Conservation (phyloP, 2,797 vertebrate species). For the Cheirogaleus major region DNA sequence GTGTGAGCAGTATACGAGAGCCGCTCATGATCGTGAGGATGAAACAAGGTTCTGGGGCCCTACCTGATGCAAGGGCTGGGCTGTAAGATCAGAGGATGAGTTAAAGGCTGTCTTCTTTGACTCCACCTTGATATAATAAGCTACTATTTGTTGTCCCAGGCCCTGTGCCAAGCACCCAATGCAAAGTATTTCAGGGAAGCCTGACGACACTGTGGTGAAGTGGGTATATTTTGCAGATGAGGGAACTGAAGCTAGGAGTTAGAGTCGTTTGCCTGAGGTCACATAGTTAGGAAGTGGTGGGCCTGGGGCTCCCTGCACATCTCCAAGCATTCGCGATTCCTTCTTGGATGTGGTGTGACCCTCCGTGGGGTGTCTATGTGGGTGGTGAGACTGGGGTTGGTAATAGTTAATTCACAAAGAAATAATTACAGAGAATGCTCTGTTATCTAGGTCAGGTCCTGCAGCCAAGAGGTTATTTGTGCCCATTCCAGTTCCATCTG, state of each 20-base stretch:
- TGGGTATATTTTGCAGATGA: neutral
- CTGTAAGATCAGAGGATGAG: slow-evolving; percentile 36
- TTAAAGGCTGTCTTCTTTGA: neutral
- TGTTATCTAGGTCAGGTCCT: slow-evolving; percentile 67
- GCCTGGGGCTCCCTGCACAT: neutral
- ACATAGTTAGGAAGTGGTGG: neutral
- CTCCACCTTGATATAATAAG: slow-evolving; percentile 41
- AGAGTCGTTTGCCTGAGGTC: neutral
- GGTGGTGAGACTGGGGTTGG: neutral
- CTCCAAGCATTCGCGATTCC: neutral
- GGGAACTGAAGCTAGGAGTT: neutral
- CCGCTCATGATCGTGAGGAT: neutral
- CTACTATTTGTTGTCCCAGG: slow-evolving; percentile 7
- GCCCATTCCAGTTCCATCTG: slow-evolving; percentile 52
- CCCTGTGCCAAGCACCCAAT: neutral
- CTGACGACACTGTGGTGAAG: neutral
- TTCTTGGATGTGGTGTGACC: neutral
- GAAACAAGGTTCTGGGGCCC: neutral
- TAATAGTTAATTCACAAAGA: slow-evolving; percentile 40
- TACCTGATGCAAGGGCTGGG: neutral
- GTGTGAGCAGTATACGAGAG: neutral
- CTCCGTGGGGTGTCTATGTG: neutral
- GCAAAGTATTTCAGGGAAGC: neutral
- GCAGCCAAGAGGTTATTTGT: slow-evolving; percentile 38
- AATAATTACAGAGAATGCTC: slow-evolving; percentile 54